Conservation (phyloP, 2,888 invertebrate genomes). For the Nesidiocoris tenuis region DNA sequence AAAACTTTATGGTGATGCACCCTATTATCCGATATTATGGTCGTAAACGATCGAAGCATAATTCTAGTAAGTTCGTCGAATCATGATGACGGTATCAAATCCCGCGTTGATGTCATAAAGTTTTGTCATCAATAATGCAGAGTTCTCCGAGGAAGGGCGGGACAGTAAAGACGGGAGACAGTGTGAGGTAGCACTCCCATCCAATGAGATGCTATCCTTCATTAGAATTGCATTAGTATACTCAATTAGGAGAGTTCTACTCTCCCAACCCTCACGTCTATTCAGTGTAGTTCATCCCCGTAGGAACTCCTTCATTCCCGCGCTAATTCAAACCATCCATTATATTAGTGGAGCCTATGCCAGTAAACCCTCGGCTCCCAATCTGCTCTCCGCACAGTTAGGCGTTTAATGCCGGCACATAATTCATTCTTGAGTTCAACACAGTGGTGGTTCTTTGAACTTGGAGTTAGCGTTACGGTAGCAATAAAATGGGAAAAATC, state of each 20-base stretch:
- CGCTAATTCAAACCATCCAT: conserved; percentile 38
- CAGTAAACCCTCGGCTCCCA: background rate
- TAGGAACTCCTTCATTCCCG: conserved; percentile 29
- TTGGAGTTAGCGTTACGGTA: too few relatives aligned
- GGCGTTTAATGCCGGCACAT: conserved; percentile 36
- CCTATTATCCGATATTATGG: too few relatives aligned
- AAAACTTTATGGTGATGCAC: too few relatives aligned
- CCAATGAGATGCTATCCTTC: conserved; percentile 41
- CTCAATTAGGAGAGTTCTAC: conserved; percentile 30
- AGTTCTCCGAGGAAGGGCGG: background rate
- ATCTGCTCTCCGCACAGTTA: conserved; percentile 39
- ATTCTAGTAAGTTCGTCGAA: too few relatives aligned
- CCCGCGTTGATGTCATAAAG: conserved; percentile 32
- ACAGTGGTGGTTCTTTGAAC: background rate
- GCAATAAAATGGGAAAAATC: too few relatives aligned
- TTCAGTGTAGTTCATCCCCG: background rate
- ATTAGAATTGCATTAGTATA: conserved; percentile 44
- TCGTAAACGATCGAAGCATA: too few relatives aligned
- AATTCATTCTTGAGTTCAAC: conserved; percentile 16
- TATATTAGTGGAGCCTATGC: conserved; percentile 13
- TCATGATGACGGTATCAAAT: conserved; percentile 27
- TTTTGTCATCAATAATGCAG: conserved; percentile 33
- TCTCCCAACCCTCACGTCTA: background rate
- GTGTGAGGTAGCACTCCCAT: conserved; percentile 15
- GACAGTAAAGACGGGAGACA: background rate